These are phyloP conservation scores for Spea bombifrons DNA, from an alignment of 2,113 vertebrate species.

Conservation along the genomic window DNA sequence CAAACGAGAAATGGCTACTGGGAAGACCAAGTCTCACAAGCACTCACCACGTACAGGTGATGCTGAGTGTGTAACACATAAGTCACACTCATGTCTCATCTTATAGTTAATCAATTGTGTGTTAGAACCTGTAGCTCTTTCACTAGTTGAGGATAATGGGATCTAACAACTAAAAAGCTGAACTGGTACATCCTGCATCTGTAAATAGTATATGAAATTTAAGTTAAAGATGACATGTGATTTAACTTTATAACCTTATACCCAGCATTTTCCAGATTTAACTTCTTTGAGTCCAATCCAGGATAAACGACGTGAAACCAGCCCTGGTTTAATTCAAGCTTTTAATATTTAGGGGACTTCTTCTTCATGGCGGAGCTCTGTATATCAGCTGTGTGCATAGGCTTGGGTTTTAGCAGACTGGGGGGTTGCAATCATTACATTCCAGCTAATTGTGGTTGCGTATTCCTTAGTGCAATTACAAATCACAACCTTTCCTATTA, in stretches of 20 bases:
- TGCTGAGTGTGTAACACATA: no score
- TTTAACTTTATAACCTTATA: neutral
- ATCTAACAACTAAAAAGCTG: no score
- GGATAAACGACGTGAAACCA: neutral
- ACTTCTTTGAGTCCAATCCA: neutral
- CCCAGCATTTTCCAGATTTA: neutral
- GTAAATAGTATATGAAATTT: no score
- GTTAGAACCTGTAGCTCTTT: no score
- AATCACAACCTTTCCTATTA: slow-evolving; percentile 43
- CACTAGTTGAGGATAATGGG: no score
- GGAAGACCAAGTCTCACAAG: no score
- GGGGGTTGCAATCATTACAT: slow-evolving; percentile 44
- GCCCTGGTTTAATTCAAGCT: neutral
- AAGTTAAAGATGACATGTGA: neutral
- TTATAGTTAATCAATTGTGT: no score
- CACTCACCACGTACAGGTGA: no score
- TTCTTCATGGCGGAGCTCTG: slow-evolving; percentile 18
- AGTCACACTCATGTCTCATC: no score
- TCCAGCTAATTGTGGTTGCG: slow-evolving; percentile 43
- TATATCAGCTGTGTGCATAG: slow-evolving; percentile 31
- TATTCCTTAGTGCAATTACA: slow-evolving; percentile 41
- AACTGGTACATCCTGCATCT: no score
- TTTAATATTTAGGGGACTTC: slow-evolving; percentile 2
- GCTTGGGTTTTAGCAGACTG: slow-evolving; percentile 14
- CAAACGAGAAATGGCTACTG: no score